Evolutionary conservation across 2,113 vertebrate species (phyloP).

Genomic region (Bos javanicus): DNA sequence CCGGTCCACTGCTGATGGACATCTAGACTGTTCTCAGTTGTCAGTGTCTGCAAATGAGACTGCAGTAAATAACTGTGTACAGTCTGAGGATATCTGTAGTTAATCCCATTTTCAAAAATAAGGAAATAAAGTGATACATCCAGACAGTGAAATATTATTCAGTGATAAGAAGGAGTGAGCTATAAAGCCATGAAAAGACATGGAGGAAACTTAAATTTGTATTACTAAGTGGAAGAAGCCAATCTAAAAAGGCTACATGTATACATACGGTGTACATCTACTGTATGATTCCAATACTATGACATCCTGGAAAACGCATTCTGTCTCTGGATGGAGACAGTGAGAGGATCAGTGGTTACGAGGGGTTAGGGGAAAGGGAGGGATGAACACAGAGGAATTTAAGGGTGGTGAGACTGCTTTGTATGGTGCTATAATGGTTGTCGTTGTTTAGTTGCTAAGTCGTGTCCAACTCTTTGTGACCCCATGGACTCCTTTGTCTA

Average conservation of each 20-base stretch:
- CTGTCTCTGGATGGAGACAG: background rate
- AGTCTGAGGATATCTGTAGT: background rate
- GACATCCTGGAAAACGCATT: background rate
- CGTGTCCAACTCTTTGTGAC: background rate
- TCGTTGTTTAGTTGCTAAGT: background rate
- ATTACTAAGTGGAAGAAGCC: background rate
- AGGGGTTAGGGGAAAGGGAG: background rate
- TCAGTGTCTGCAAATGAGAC: background rate
- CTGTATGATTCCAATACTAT: background rate
- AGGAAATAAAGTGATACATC: background rate
- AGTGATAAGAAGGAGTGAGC: background rate
- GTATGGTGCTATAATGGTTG: background rate
- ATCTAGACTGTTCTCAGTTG: background rate
- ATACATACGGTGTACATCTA: accelerated
- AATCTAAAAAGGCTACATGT: background rate
- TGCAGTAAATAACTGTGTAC: background rate
- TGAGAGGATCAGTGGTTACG: background rate
- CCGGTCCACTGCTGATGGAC: background rate
- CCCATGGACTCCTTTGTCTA: background rate
- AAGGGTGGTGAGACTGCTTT: background rate
- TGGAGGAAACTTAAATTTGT: background rate
- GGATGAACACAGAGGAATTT: background rate
- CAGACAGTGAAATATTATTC: background rate
- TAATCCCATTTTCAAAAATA: background rate
- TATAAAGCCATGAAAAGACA: background rate